Conservation (phyloP, 2,113 vertebrate genomes). For the Calidris pygmaea region DNA sequence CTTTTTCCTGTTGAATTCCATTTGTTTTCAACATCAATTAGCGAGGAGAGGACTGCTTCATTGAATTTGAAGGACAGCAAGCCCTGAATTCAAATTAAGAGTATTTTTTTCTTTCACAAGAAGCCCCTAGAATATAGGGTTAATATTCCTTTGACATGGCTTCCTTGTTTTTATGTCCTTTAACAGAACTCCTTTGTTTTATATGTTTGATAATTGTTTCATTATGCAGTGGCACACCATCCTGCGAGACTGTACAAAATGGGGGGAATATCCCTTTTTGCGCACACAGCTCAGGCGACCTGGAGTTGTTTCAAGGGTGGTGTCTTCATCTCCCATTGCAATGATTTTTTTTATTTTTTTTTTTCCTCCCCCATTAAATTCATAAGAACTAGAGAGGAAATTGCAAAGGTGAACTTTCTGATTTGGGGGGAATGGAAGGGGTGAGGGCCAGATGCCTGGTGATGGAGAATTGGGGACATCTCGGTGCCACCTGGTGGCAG, state of each 20-base stretch:
- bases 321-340: background rate
- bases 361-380: background rate
- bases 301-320: background rate
- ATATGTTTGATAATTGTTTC: background rate
- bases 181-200: conserved; percentile 28
- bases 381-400: background rate
- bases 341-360: background rate
- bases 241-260: background rate
- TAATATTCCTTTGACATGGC: conserved; percentile 32
- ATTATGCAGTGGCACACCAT: background rate
- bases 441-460: background rate
- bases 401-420: background rate
- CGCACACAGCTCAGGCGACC: background rate
- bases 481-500: conserved; percentile 70
- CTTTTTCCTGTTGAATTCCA: background rate
- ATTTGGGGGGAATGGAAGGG: rapidly evolving
- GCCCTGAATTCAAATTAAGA: background rate
- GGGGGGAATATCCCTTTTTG: background rate
- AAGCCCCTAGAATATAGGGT: background rate
- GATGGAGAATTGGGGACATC: background rate
- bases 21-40: background rate
- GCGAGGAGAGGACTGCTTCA: background rate
- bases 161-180: conserved; percentile 32
- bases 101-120: background rate
- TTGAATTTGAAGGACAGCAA: background rate